A percentile compares a stretch with the other conserved stretches of the same genome.
phyloP scores from a whole-genome alignment of 1,140 invertebrate species.

The Steinernema khuongi region DNA sequence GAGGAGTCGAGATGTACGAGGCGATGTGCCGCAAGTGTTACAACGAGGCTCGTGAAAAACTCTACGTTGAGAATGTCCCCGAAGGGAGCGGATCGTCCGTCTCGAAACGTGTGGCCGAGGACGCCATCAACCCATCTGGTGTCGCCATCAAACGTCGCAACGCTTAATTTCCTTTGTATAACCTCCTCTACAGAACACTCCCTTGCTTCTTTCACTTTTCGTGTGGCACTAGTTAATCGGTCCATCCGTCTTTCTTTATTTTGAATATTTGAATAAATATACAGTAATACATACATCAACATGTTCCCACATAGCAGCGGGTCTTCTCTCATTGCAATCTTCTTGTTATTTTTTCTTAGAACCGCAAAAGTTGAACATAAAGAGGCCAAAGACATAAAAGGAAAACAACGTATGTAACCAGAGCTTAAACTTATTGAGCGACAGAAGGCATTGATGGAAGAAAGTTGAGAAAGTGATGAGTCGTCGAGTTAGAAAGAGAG shows the following conservation, averaged over 20 bases:
- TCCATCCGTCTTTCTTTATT: constrained; percentile 4
- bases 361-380: neutral
- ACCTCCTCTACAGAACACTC: neutral
- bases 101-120: neutral
- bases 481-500: too few relatives aligned
- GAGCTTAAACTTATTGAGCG: constrained; percentile 10
- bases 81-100: neutral
- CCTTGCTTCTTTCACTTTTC: neutral
- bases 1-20: constrained; percentile 67
- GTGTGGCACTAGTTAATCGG: too few relatives aligned
- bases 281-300: neutral
- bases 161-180: neutral
- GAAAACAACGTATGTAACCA: neutral
- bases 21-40: constrained; percentile 66
- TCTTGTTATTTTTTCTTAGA: too few relatives aligned
- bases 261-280: neutral
- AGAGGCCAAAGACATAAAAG: neutral
- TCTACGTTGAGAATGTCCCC: constrained; percentile 19
- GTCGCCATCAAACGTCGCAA: neutral
- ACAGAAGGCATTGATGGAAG: constrained; percentile 9
- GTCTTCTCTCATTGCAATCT: too few relatives aligned
- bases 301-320: neutral
- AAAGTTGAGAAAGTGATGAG: too few relatives aligned
- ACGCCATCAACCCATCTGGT: neutral
- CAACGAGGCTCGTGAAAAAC: constrained; percentile 28